Evolutionary conservation across 2,888 invertebrate genomes (phyloP).

Genomic region (Drosophila tripunctata): DNA sequence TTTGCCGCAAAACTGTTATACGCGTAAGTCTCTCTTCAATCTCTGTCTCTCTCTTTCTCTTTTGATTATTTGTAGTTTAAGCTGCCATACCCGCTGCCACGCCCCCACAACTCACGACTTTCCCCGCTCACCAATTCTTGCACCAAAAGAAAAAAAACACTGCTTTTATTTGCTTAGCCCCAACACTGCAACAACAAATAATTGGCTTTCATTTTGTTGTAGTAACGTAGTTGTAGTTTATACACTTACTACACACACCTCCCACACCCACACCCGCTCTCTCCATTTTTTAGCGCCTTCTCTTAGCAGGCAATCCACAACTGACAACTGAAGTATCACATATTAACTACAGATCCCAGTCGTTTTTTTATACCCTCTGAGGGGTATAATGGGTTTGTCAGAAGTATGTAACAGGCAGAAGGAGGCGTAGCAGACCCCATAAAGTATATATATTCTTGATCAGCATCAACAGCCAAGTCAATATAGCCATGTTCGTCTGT

Average conservation of each 20-base stretch:
- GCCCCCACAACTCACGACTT: not conserved
- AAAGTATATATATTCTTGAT: too few relatives aligned
- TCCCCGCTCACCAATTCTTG: not conserved
- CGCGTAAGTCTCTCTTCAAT: slow-evolving; percentile 83
- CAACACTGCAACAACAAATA: slow-evolving; percentile 31
- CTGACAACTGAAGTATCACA: slow-evolving; percentile 18
- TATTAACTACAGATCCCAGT: slow-evolving; percentile 12
- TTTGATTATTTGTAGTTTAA: slow-evolving; percentile 67
- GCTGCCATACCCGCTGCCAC: slow-evolving; percentile 34
- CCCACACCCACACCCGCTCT: not conserved
- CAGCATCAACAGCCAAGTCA: too few relatives aligned
- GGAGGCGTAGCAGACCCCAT: too few relatives aligned
- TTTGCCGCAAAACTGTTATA: slow-evolving; percentile 77
- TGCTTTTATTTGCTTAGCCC: slow-evolving; percentile 63
- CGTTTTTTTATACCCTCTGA: too few relatives aligned
- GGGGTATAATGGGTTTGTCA: too few relatives aligned
- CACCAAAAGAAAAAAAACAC: slow-evolving; percentile 49
- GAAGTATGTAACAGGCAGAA: too few relatives aligned
- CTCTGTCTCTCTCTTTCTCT: slow-evolving; percentile 65
- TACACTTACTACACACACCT: slow-evolving; percentile 26
- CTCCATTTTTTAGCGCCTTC: slow-evolving; percentile 15
- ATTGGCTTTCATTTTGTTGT: slow-evolving; percentile 50
- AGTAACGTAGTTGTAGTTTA: slow-evolving; percentile 47
- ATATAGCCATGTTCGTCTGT: too few relatives aligned
- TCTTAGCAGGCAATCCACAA: slow-evolving; percentile 43